These are phyloP conservation scores for Euschistus heros DNA, from an alignment of 1,140 invertebrate genomes.

Conservation along the genomic window DNA sequence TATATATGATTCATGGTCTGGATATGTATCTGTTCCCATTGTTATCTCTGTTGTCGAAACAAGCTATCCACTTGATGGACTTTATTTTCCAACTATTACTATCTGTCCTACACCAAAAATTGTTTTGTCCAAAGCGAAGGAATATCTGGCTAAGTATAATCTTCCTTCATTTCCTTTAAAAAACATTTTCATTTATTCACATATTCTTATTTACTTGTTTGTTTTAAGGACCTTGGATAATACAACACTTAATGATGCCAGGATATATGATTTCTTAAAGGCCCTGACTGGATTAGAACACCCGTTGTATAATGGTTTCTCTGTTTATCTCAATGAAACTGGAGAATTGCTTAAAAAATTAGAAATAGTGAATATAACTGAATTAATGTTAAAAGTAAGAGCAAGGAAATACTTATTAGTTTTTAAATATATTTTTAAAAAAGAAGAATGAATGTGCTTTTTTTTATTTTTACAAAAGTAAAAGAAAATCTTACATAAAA, in stretches of 20 bases:
- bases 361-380: conserved; percentile 28
- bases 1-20: conserved; percentile 27
- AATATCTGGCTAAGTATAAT: conserved; percentile 29
- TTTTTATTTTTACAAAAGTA: no score
- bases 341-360: background rate
- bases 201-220: conserved; percentile 7
- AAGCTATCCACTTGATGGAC: conserved; percentile 30
- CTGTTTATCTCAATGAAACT: background rate
- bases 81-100: conserved; percentile 33
- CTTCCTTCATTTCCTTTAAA: background rate
- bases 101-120: conserved; percentile 33
- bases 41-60: conserved; percentile 31
- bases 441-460: no score
- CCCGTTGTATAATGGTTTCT: background rate
- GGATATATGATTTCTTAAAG: background rate
- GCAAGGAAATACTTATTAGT: background rate
- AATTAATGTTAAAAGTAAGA: conserved; percentile 31
- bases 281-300: background rate
- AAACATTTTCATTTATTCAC: background rate
- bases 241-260: background rate
- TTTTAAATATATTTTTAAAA: background rate
- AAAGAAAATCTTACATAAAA: no score
- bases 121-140: conserved; percentile 26
- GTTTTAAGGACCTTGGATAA: background rate
- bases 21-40: conserved; percentile 28